These are phyloP conservation scores for Teinopalpus imperialis DNA, from an alignment of 2,888 invertebrate species.

Conservation along the genomic window DNA sequence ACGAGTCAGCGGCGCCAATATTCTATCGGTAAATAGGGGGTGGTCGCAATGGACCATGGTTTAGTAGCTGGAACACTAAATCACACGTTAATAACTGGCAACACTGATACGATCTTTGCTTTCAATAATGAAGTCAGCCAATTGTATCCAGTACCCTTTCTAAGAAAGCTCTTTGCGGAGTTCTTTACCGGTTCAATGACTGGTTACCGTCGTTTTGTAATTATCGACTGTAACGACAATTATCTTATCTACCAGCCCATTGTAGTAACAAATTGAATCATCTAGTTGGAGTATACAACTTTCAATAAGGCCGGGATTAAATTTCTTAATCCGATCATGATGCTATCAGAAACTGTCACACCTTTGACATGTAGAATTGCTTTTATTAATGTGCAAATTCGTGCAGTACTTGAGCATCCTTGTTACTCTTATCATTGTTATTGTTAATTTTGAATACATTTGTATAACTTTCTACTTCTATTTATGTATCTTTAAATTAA, in stretches of 20 bases:
- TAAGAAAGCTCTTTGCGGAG: conserved; percentile 59
- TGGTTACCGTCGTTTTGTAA: conserved; percentile 47
- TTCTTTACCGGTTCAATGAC: conserved; percentile 61
- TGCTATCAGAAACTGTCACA: conserved; percentile 23
- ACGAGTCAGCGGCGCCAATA: conserved; percentile 46
- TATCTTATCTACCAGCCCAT: conserved; percentile 37
- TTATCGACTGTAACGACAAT: conserved; percentile 62
- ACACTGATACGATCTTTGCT: conserved; percentile 70
- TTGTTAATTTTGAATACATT: not conserved
- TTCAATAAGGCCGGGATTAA: conserved; percentile 23
- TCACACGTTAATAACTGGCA: conserved; percentile 73
- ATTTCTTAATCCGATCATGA: conserved; percentile 25
- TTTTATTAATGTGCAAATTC: conserved; percentile 32
- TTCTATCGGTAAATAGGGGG: conserved; percentile 61
- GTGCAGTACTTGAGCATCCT: conserved; percentile 2
- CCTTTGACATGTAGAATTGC: conserved; percentile 2
- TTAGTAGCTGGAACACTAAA: conserved; percentile 57
- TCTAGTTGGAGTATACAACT: conserved; percentile 31
- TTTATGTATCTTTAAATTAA: too few species aligned
- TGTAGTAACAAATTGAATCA: conserved; percentile 43
- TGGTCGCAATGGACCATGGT: conserved; percentile 53
- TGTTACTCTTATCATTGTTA: conserved; percentile 10
- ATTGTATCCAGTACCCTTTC: conserved; percentile 62
- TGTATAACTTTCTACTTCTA: too few species aligned
- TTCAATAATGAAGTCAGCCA: conserved; percentile 75